Base-by-base conservation (phyloP, 2,113 vertebrate species). In the Heterotilapia buettikoferi region DNA sequence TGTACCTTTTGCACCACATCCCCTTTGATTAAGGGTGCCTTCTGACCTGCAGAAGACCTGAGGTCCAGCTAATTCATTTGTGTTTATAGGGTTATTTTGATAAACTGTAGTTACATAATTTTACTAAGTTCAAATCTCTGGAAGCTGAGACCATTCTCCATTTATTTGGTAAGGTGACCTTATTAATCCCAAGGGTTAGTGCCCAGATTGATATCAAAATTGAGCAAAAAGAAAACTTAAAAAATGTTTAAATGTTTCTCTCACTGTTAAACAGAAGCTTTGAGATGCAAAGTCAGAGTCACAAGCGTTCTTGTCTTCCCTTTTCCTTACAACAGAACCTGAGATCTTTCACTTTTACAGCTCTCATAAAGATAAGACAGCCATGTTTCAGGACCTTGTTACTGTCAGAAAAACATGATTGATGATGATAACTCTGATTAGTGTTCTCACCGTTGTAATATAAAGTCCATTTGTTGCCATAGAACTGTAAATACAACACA, bases 301-400 rank as follows among this genome's bases (percentile, higher is more conserved):
- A 21, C 3, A 76, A n/a, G 6, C 9, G 16, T 26, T 12, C 11
- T 21, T 12, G 10, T 9, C 9, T 84, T 66, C 53, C 45, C 4
- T 84, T 82, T 85, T 86, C 21, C 71, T 36, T 26, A 2, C 4
- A 90, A 92, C 5, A 9, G 84, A 91, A 91, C 90, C 53, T n/a
- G 43, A 45, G 53, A 76, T 8, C n/a, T 26, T 29, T 6, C 5
- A 36, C 10, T n/a, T 92, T 92, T 91, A 93, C 78, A 50, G 63
- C 40, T 2, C 68, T 53, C 82, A 84, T 93, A 94, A 94, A 94
- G 90, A 92, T 93, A 85, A 33, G 18, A 6, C 3, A 7, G 7
- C 43, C 3, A 5, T 57, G 26, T 5, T 21, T 66, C 59, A 43
- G 16, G 73, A 80, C 47, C 47, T 19, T 59, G 71, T 84, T 83